Evolutionary conservation across 2,797 vertebrate species (phyloP), one percentile per base, ranked within the genome.

Genomic region (Bovichtus variegatus): DNA sequence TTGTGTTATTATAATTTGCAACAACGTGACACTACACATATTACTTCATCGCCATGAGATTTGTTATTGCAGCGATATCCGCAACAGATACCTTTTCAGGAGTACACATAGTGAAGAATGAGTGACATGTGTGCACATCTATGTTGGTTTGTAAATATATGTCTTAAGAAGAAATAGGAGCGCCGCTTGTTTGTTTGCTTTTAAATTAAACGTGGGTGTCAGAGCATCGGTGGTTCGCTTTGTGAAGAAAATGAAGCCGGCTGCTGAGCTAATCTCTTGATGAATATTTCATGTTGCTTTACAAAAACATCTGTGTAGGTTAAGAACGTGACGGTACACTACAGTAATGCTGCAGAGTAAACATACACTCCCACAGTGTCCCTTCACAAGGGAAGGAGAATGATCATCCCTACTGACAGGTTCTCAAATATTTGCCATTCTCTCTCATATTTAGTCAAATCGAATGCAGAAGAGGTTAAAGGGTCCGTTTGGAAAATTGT

Each of bases 251-350:
- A 77, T 65, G 29, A 81, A 81, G 66, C 63, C 19, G 55, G 66
- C 72, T 74, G 80, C 71, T 71, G 69, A 63, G 65, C 62, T 88
- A 74, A 87, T 87, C 84, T 85, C 64, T 61, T 25, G 51, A 84
- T 88, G 78, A 90, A 88, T 92, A 82, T 84, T 91, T 91, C 31
- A 90, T 90, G 76, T 80, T 43, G 76, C 73, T 90, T 89, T 80
- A 77, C 76, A 76, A 86, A 54, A 87, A 86, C 80, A 88, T 90
- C 83, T 90, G 84, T 80, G 83, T 78, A 80, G 79, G 66, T 83
- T 82, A 69, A 87, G 82, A 84, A 79, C 15, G 61, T 82, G 62
- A 89, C 50, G 1, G 69, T 64, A 61, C 76, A 79, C 50, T 60
- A 73, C 55, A 71, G 58, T 67, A 67, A 74, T 23, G 74, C 73